Evolutionary conservation across 2,113 vertebrate genomes (phyloP).

Genomic region (Rhinolophus sinicus): DNA sequence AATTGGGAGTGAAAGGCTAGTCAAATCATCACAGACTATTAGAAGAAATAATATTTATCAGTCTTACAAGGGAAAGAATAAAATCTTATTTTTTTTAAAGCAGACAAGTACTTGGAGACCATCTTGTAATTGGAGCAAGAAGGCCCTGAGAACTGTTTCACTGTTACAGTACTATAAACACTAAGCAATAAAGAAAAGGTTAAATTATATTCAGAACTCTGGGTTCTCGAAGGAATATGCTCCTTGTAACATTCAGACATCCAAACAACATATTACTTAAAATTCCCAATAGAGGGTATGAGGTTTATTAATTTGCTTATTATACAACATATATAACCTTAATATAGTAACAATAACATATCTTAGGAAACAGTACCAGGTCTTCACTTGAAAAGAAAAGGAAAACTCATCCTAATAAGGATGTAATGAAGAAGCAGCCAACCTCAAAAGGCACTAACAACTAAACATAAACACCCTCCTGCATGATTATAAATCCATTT

Average conservation of each 20-base stretch:
- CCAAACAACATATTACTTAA: background rate
- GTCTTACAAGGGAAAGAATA: background rate
- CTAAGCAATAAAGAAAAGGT: background rate
- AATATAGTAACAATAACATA: background rate
- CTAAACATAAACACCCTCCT: background rate
- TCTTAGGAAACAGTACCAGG: background rate
- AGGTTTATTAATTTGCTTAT: background rate
- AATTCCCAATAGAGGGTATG: background rate
- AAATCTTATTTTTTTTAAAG: background rate
- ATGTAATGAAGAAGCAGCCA: background rate
- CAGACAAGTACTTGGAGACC: background rate
- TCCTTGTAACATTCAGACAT: background rate
- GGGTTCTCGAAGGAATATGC: background rate
- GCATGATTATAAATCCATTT: background rate
- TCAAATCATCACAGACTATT: background rate
- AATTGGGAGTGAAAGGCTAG: background rate
- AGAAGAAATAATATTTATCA: slow-evolving; percentile 10
- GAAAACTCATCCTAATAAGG: background rate
- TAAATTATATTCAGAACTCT: slow-evolving; percentile 19
- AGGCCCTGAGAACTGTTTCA: background rate
- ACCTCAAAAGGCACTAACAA: background rate
- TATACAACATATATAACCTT: background rate
- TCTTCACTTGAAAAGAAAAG: background rate
- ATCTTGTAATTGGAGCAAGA: background rate
- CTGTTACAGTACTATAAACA: background rate